phyloP scores from a whole-genome alignment of 2,888 invertebrate genomes.

The Campoplex capitator region DNA sequence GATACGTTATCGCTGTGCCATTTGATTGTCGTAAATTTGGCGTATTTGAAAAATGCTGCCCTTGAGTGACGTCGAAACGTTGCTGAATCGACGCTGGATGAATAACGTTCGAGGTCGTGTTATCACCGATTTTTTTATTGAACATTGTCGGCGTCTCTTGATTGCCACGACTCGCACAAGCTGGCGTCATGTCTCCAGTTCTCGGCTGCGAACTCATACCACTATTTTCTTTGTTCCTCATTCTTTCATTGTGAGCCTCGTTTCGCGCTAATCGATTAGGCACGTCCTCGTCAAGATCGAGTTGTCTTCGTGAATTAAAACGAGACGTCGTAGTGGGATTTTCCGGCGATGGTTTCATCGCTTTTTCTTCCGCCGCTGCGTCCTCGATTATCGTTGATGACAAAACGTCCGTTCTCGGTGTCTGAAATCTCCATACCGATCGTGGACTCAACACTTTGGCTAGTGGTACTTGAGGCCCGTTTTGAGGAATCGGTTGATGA shows the following conservation, averaged over 20 bases:
- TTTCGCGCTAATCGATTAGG: slow-evolving; percentile 47
- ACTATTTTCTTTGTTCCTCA: slow-evolving; percentile 8
- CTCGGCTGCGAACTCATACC: not conserved
- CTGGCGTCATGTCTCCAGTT: not conserved
- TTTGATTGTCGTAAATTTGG: slow-evolving; percentile 19
- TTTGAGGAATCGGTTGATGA: slow-evolving; percentile 81
- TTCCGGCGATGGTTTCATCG: slow-evolving; percentile 83
- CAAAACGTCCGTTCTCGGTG: slow-evolving; percentile 92
- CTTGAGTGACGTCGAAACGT: not conserved
- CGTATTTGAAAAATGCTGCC: not conserved
- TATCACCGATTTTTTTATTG: not conserved
- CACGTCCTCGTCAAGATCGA: slow-evolving; percentile 72
- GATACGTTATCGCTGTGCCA: slow-evolving; percentile 1
- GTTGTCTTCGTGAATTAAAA: slow-evolving; percentile 74
- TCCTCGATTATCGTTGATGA: slow-evolving; percentile 95
- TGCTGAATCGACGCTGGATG: slow-evolving; percentile 6
- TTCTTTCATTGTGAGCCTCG: slow-evolving; percentile 51
- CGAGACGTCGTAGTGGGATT: slow-evolving; percentile 74
- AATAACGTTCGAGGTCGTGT: not conserved
- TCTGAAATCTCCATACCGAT: slow-evolving; percentile 90
- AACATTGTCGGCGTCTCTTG: not conserved
- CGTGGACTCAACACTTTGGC: slow-evolving; percentile 89
- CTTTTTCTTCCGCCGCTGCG: slow-evolving; percentile 91
- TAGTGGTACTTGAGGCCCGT: slow-evolving; percentile 74
- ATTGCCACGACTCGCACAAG: not conserved